These are phyloP conservation scores for Chelonus formosanus DNA, from an alignment of 2,888 invertebrate species.

Conservation along the genomic window DNA sequence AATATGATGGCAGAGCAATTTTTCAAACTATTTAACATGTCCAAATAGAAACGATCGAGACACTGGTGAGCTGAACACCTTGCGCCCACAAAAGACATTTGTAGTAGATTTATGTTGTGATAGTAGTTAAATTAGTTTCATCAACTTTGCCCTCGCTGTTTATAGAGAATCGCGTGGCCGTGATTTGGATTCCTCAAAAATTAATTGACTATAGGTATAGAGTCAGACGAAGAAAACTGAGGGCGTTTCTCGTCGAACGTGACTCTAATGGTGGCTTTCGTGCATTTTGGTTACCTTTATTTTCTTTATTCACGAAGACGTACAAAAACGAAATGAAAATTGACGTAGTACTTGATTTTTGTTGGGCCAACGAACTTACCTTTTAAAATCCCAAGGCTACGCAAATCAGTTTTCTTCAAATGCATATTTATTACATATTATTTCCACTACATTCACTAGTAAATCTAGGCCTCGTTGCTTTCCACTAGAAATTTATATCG, in stretches of 20 bases:
- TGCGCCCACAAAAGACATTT: conserved; percentile 49
- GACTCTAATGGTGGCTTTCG: conserved; percentile 31
- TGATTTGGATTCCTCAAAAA: conserved; percentile 49
- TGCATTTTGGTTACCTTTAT: conserved; percentile 27
- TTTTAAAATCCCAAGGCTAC: conserved; percentile 10
- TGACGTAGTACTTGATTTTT: conserved; percentile 20
- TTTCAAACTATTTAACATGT: conserved; percentile 17
- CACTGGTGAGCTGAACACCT: conserved; percentile 41
- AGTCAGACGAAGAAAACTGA: conserved; percentile 24
- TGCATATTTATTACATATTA: conserved; percentile 13
- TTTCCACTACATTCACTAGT: background rate
- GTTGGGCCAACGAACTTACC: conserved; percentile 16
- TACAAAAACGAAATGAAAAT: conserved; percentile 20
- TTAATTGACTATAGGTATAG: conserved; percentile 39
- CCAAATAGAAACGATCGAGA: conserved; percentile 25
- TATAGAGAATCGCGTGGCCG: conserved; percentile 48
- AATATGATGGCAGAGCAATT: conserved; percentile 11
- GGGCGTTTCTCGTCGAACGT: conserved; percentile 29
- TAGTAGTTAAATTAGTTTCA: conserved; percentile 56
- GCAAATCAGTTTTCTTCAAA: conserved; percentile 12
- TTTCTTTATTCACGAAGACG: conserved; percentile 21
- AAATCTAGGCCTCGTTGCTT: background rate
- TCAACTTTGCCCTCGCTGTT: conserved; percentile 46
- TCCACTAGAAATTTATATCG: conserved; percentile 7
- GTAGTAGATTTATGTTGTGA: conserved; percentile 51